These are phyloP conservation scores for Muscicapa striata DNA, from an alignment of 2,797 vertebrate species.

Conservation along the genomic window DNA sequence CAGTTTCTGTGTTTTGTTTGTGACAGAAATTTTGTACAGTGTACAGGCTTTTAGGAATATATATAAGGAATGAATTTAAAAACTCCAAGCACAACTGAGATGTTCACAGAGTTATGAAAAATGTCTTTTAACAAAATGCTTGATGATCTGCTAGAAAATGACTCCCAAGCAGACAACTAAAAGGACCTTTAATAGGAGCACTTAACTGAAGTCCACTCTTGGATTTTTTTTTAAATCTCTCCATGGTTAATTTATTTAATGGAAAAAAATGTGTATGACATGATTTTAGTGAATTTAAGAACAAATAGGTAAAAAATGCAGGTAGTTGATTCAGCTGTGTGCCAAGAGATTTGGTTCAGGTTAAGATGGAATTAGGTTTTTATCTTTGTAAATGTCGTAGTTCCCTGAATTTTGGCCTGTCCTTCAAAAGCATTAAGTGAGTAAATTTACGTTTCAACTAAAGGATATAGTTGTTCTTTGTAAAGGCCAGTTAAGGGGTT, in stretches of 20 bases:
- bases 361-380: background rate
- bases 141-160: background rate
- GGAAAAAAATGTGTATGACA: fast-evolving
- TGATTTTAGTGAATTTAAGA: background rate
- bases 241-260: background rate
- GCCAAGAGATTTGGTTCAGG: background rate
- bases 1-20: background rate
- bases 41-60: background rate
- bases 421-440: background rate
- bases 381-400: background rate
- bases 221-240: fast-evolving
- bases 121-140: background rate
- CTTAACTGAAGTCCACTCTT: background rate
- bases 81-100: background rate
- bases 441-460: background rate
- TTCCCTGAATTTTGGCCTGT: background rate
- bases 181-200: background rate
- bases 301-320: background rate
- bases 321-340: background rate
- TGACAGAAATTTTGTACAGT: background rate
- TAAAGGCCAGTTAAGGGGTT: background rate
- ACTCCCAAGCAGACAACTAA: background rate
- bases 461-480: background rate
- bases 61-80: background rate
- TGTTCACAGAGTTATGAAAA: background rate